A percentile compares a stretch with the other conserved stretches of the same genome.
Evolutionary conservation across 2,113 vertebrate genomes (phyloP).

Genomic region (Odobenus rosmarus): DNA sequence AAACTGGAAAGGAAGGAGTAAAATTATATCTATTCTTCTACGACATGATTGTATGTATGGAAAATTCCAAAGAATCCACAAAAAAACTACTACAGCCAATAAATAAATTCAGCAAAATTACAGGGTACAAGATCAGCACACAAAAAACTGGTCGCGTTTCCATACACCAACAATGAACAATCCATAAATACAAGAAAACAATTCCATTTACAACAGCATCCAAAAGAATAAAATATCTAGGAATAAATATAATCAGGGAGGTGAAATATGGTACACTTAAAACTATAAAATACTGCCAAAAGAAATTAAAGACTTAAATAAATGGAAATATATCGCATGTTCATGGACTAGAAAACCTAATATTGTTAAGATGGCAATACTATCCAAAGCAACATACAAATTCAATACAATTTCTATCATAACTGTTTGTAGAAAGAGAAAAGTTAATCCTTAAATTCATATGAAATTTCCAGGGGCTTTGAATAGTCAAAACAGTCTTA

Average conservation of each 20-base stretch:
- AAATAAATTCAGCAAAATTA: not conserved
- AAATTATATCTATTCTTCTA: not conserved
- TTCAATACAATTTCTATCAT: not conserved
- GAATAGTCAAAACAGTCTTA: not conserved
- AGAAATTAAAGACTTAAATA: conserved; percentile 37
- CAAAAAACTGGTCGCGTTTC: conserved; percentile 22
- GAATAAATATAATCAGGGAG: not conserved
- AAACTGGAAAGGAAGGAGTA: conserved; percentile 18
- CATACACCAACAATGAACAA: not conserved
- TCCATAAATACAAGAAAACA: not conserved
- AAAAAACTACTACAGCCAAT: not conserved
- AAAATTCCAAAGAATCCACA: not conserved
- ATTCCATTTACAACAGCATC: not conserved
- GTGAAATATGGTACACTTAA: conserved; percentile 25
- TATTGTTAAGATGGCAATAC: not conserved
- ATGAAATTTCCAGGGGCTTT: not conserved
- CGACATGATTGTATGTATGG: not conserved
- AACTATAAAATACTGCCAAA: conserved; percentile 23
- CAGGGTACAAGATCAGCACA: not conserved
- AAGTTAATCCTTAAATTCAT: not conserved
- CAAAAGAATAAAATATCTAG: conserved; percentile 26
- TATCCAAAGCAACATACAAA: not conserved
- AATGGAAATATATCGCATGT: not conserved
- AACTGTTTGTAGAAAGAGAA: not conserved
- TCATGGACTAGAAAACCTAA: not conserved